Conservation (phyloP, 2,888 invertebrate species). For the Sarcophaga variegata region DNA sequence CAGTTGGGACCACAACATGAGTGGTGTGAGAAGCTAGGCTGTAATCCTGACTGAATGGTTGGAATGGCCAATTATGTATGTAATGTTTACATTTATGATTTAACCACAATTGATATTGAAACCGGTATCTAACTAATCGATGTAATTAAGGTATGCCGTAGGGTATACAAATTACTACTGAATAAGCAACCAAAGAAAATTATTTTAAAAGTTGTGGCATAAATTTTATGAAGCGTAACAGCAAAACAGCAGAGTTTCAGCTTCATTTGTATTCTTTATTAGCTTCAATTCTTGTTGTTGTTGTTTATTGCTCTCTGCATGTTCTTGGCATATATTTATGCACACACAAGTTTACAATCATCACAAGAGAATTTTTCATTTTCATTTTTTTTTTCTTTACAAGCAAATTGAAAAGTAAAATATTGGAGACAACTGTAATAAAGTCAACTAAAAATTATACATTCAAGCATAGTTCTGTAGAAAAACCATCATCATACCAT, state of each 20-base stretch:
- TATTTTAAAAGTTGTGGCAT: background rate
- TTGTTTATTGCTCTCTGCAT: background rate
- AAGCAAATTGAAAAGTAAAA: background rate
- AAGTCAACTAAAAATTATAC: background rate
- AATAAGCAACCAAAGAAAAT: no score
- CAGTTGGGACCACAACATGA: no score
- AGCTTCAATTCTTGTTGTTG: background rate
- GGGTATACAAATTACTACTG: no score
- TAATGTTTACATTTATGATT: no score
- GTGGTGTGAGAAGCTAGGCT: no score
- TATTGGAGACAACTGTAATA: background rate
- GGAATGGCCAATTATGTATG: no score
- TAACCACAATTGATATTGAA: no score
- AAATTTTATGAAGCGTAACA: constrained; percentile 31
- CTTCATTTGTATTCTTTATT: constrained; percentile 4
- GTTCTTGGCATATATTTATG: background rate
- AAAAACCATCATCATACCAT: background rate
- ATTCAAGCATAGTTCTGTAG: background rate
- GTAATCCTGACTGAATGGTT: no score
- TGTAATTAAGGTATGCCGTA: no score
- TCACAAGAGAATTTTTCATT: background rate
- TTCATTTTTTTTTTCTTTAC: background rate
- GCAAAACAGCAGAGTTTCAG: constrained; percentile 22
- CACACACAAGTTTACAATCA: background rate
- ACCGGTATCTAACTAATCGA: no score